Evolutionary conservation across 2,888 invertebrate species (phyloP), one percentile per base, ranked within the genome.

Genomic region (Dasypolia templi): DNA sequence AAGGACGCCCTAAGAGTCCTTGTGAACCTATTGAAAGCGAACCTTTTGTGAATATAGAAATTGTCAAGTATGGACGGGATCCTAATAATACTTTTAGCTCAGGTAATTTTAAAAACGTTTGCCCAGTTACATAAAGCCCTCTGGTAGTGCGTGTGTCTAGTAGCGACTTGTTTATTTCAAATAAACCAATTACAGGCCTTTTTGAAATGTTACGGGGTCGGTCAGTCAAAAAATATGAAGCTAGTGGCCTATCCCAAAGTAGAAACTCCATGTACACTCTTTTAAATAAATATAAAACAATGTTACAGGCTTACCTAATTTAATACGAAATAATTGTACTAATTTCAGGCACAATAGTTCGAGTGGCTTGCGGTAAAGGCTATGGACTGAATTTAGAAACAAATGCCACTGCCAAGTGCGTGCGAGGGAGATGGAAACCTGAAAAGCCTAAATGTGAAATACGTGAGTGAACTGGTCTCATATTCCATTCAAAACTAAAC

Each of bases 391-490:
- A 98, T 91, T 95, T 98, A 78, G 97, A 97, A 72, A 96, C 96
- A 70, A 98, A 98, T 89, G 97, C 97, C 5, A 98, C 98, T 1
- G 98, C 98, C 0, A 97, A 97, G 88, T 99, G 99, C 91, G 97
- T 98, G 5, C 96, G 98, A 79, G 99, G 99, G 0, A 97, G 98
- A 83, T 99, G 99, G 99, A 98, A 97, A 87, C 98, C 98, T 0
- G 97, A 97, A 79, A 97, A 97, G 86, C 99, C 99, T 0, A 97
- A 97, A 86, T 99, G 99, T 92, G 96, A 97, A 89, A 97, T 98
- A 89, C 96, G 98, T 98, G 96, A 97, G 97, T 96, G 14, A 84
- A 11, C 19, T 19, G 0, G 22, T 56, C 22, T 22, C 5, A 5
- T 56, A 12, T 22, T 32, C 2, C 12, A 32, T 46, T 46, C 5